Evolutionary conservation across 2,113 vertebrate species (phyloP), one percentile per base, ranked within the genome.

Genomic region (Triplophysa rosa): DNA sequence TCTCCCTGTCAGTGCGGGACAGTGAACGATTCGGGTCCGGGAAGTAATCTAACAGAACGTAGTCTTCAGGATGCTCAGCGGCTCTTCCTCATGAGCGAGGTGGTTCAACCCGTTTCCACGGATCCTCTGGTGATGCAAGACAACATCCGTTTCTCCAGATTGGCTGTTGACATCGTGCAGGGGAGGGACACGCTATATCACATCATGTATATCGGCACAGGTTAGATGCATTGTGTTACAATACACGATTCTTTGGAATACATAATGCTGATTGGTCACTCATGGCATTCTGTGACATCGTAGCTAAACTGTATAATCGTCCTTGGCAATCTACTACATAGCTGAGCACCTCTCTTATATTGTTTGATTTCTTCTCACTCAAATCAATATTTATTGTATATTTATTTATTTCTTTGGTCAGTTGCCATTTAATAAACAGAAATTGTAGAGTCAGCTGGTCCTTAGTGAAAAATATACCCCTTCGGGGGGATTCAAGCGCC

Each of bases 31-130:
- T 93, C 93, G 2, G 94, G 95, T 0, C 88, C 93, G 0, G 95
- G 95, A 8, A 88, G 90, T 82, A 98, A 98, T 90, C 91, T 98
- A 87, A 99, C 97, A 0, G 96, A 98, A 71, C 93, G 97, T 64
- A 98, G 94, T 87, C 96, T 99, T 80, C 97, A 98, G 81, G 97
- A 99, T 3, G 97, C 97, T 33, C 97, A 99, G 87, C 93, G 94
- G 33, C 96, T 98, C 90, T 94, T 98, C 79, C 90, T 98, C 83
- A 98, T 98, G 96, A 95, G 95, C 0, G 96, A 98, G 0, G 96
- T 96, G 3, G 90, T 98, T 17, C 97, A 98, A 82, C 96, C 97
- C 0, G 86, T 97, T 47, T 92, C 89, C 68, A 49, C 93, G 1
- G 87, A 94, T 83, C 97, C 97, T 0, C 88, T 95, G 87, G 95